Evolutionary conservation across 1,140 invertebrate species (phyloP).

Genomic region (Lucilia sericata): DNA sequence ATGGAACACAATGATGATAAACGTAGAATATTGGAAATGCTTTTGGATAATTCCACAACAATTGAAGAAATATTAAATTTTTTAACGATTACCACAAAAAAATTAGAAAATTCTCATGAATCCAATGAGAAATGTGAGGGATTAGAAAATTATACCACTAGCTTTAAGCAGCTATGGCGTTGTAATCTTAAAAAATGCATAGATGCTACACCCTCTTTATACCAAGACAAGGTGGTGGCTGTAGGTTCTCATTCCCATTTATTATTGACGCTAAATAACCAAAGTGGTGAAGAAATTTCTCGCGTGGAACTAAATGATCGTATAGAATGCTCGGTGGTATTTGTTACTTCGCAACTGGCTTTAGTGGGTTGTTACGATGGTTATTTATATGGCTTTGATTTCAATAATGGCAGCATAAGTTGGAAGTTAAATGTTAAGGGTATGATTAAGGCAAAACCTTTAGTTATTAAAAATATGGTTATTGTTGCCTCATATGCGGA

Average conservation of each 20-base stretch:
- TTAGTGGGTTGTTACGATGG: constrained; percentile 72
- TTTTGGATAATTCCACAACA: constrained; percentile 54
- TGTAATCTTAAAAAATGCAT: constrained; percentile 71
- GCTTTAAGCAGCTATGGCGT: constrained; percentile 63
- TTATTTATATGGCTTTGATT: constrained; percentile 69
- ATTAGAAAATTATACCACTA: background rate
- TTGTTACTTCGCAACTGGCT: constrained; percentile 51
- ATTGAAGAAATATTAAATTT: constrained; percentile 51
- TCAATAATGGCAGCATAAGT: constrained; percentile 63
- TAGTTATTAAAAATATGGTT: constrained; percentile 53
- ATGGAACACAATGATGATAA: constrained; percentile 55
- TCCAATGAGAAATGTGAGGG: background rate
- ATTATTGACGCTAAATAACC: constrained; percentile 52
- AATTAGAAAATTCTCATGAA: background rate
- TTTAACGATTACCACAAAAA: constrained; percentile 46
- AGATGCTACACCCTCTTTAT: constrained; percentile 69
- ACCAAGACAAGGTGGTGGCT: constrained; percentile 54
- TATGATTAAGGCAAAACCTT: constrained; percentile 70
- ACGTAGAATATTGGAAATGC: constrained; percentile 53
- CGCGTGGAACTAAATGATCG: constrained; percentile 67
- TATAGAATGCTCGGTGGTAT: constrained; percentile 71
- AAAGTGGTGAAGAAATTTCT: constrained; percentile 62
- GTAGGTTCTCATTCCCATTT: constrained; percentile 63
- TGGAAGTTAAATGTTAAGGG: constrained; percentile 70
- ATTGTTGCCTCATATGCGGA: constrained; percentile 62